Conservation (phyloP, 2,113 vertebrate species). For the Acrocephalus arundinaceus region DNA sequence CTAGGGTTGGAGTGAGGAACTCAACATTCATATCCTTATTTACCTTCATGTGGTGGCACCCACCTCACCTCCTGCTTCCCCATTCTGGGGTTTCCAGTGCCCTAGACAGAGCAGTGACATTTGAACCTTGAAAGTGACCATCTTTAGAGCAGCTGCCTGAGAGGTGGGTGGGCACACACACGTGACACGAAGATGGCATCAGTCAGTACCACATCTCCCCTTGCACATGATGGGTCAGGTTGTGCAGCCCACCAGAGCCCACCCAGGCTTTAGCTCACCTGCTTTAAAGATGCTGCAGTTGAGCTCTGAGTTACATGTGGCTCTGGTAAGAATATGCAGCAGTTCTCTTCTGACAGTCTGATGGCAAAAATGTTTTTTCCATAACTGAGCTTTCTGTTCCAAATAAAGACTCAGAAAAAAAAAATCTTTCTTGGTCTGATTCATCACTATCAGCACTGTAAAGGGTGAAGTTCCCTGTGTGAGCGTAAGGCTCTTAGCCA, state of each 20-base stretch:
- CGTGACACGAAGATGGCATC: neutral
- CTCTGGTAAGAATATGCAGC: neutral
- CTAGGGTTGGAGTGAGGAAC: neutral
- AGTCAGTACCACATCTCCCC: neutral
- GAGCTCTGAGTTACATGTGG: neutral
- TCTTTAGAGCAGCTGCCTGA: neutral
- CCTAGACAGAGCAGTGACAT: neutral
- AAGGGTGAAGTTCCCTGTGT: neutral
- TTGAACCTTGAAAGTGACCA: neutral
- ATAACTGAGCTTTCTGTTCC: neutral
- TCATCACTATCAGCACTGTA: neutral
- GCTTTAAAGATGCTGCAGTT: neutral
- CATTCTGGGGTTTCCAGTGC: neutral
- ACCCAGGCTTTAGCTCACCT: neutral
- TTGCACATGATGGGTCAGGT: accelerated
- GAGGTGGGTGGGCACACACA: neutral
- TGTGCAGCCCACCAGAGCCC: neutral
- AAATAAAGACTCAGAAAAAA: neutral
- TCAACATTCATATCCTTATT: neutral
- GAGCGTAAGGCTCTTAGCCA: neutral
- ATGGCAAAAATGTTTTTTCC: neutral
- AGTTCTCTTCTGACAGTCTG: neutral
- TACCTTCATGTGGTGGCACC: neutral
- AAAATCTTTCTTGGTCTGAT: neutral
- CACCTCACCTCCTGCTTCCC: neutral